Evolutionary conservation across 2,888 invertebrate genomes (phyloP), one percentile per base, ranked within the genome.

Genomic region (Ectropis crepuscularia): DNA sequence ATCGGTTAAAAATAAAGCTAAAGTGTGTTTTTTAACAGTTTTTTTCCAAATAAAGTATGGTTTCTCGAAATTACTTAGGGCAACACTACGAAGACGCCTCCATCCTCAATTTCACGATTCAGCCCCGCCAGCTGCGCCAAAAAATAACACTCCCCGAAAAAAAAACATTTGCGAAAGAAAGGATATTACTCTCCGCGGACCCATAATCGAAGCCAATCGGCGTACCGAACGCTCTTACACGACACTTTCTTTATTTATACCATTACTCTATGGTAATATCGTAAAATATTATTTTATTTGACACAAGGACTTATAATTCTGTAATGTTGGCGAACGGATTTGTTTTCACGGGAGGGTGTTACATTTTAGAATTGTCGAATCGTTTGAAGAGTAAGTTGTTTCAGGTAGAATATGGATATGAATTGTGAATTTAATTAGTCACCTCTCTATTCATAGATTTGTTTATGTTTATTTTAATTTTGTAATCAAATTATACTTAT

Each of bases 171-270:
- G 82, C 83, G 78, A 89, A 90, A 89, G 89, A 89, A 89, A 81
- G 89, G 86, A 89, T 93, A 93, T 93, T 92, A 91, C 88, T 93
- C 93, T 92, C 93, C 84, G 82, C 78, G 93, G 93, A 76, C 83
- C 91, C 77, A 90, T 93, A 89, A 92, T 93, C 92, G 90, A 92
- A 89, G 87, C 88, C 92, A 92, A 93, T 93, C 85, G 92, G 83
- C 85, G 82, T 85, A 84, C 87, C 85, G 83, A 85, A 82, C 82
- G 84, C 76, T 74, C 82, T 82, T 77, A 85, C 87, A 85, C 84
- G 87, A 86, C 87, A 86, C 81, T 85, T 86, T 79, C 77, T 86
- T 88, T 89, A 89, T 90, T 89, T 89, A 89, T 88, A 82, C 81
- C 81, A 82, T 85, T 82, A 84, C 82, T 77, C 76, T 81, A 82